Percentiles rank a stretch among this genome's conserved stretches.
These are phyloP conservation scores for Tetrax tetrax DNA, from an alignment of 2,113 vertebrate genomes.

Conservation along the genomic window DNA sequence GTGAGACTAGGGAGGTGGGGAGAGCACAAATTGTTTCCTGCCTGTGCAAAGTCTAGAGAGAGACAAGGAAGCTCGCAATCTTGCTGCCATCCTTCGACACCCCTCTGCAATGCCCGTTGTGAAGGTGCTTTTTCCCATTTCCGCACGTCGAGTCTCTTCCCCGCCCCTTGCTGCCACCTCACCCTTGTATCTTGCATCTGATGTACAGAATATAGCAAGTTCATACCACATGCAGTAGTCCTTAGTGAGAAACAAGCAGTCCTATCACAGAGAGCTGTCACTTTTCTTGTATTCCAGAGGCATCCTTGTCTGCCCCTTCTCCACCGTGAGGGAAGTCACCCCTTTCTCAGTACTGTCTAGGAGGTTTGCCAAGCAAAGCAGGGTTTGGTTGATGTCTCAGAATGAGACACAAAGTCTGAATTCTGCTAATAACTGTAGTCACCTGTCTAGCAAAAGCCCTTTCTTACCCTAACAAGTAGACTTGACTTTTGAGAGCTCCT, in stretches of 20 bases:
- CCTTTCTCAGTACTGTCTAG: not conserved
- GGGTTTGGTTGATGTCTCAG: not conserved
- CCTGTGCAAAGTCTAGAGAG: not conserved
- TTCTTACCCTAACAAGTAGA: not conserved
- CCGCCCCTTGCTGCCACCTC: not conserved
- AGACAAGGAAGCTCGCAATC: not conserved
- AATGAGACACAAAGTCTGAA: not conserved
- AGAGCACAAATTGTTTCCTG: not conserved
- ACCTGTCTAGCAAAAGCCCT: accelerated
- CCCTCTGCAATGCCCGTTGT: not conserved
- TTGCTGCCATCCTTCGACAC: not conserved
- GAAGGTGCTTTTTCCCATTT: not conserved
- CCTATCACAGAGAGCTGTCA: not conserved
- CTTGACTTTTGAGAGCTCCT: not conserved
- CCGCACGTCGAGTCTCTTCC: not conserved
- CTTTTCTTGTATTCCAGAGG: not conserved
- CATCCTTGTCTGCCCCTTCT: not conserved
- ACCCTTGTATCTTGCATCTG: accelerated
- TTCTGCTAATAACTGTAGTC: not conserved
- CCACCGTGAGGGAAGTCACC: accelerated
- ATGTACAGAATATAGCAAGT: not conserved
- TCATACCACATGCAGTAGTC: accelerated
- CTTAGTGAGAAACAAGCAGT: not conserved
- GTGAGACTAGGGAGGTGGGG: not conserved
- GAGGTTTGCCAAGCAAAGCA: not conserved